Base-by-base conservation (phyloP, 2,113 vertebrate species). In the Suricata suricatta region DNA sequence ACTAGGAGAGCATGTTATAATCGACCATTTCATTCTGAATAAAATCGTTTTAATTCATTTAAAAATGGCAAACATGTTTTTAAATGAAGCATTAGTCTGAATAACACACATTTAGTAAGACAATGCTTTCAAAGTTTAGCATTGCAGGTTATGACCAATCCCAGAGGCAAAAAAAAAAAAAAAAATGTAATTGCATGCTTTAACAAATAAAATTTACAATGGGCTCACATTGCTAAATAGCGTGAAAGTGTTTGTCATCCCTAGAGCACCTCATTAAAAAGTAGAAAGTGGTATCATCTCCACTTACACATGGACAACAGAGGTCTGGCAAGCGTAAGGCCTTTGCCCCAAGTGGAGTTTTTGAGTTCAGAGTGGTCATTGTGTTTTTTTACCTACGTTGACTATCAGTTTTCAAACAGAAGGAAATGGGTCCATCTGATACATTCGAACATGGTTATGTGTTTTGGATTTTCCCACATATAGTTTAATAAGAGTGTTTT, bases 161-260 rank as follows among this genome's bases (percentile, higher is more conserved):
- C 41, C 19, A 84, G 54, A 81, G 44, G 88, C 77, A 80, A 64
- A n/a, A 41, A 41, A 41, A 41, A 41, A 41, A 41, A 41, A 41
- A 41, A 93, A 83, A 71, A 44, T 57, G 60, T 83, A 84, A 88
- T 54, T 90, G 29, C 35, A 44, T 83, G 31, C 35, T 83, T 95
- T 95, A 95, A 54, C 41, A 88, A 88, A 91, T 81, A 90, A 88
- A 85, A 63, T 57, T 66, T 92, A 94, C 35, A 90, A 27, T 66
- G 50, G 35, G 11, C 13, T 90, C 54, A 7, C 17, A 35, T 54
- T 88, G 63, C 31, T 72, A 88, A 96, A 54, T 19, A 54, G 7
- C 21, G 35, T 54, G 7, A 38, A 90, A 89, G 47, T 89, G 35
- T 50, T 84, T 91, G 74, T 83, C 69, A 50, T 7, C 33, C 38